Evolutionary conservation across 2,113 vertebrate species (phyloP).

Genomic region (Mirounga angustirostris): DNA sequence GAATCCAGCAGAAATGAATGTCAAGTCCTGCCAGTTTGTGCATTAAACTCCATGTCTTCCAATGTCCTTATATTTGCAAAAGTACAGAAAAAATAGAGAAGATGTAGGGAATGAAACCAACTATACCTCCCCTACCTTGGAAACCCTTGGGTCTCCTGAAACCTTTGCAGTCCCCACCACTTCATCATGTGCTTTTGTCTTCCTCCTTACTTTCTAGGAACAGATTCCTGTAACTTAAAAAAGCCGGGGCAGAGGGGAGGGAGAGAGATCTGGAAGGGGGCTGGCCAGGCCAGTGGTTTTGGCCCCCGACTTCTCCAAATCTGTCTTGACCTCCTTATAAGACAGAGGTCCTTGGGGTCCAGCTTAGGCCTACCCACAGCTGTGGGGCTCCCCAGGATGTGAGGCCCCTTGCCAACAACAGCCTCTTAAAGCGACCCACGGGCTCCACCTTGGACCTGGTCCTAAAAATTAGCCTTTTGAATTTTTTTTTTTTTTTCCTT

Average conservation of each 20-base stretch:
- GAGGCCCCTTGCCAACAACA: neutral
- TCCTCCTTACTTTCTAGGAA: neutral
- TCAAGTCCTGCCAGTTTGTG: neutral
- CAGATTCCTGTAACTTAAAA: neutral
- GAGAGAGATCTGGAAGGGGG: neutral
- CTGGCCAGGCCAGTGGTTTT: neutral
- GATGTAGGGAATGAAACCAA: too few relatives aligned
- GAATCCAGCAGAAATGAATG: neutral
- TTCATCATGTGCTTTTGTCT: neutral
- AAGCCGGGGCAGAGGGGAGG: neutral
- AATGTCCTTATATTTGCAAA: neutral
- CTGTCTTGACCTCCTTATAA: neutral
- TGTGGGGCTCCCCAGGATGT: rapidly evolving
- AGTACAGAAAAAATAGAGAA: too few relatives aligned
- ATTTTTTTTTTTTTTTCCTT: neutral
- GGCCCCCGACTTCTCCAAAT: neutral
- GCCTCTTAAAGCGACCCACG: neutral
- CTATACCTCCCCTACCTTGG: neutral
- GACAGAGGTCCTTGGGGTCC: neutral
- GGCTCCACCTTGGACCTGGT: neutral
- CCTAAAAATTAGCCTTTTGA: neutral
- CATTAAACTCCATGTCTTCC: too few relatives aligned
- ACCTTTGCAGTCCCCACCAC: rapidly evolving
- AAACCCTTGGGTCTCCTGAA: neutral
- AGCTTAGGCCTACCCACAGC: neutral